These are phyloP conservation scores for Bradypus variegatus DNA, from an alignment of 2,797 vertebrate genomes.

Conservation along the genomic window DNA sequence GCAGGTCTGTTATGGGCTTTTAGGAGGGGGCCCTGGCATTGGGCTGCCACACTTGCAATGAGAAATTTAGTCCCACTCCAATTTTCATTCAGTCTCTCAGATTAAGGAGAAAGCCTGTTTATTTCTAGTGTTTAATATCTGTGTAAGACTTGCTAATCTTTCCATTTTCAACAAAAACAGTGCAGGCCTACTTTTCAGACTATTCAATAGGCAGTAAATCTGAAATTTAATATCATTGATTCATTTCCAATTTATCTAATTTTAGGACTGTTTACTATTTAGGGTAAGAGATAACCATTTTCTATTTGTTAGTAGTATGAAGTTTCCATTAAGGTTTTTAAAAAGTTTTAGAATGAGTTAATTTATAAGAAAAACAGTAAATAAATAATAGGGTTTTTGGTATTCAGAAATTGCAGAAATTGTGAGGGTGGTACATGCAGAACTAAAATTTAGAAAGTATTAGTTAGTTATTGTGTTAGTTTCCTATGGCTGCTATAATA, in stretches of 20 bases:
- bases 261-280: background rate
- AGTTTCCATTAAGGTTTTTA: background rate
- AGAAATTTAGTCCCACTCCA: slow-evolving; percentile 1
- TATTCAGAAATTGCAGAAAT: background rate
- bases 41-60: background rate
- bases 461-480: background rate
- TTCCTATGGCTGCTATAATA: background rate
- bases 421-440: background rate
- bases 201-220: background rate
- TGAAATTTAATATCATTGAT: background rate
- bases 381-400: background rate
- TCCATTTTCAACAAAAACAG: background rate
- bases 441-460: background rate
- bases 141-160: background rate
- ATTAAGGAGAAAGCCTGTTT: slow-evolving; percentile 3
- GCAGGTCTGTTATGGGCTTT: too few relatives aligned
- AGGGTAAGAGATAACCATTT: background rate
- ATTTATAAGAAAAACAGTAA: background rate
- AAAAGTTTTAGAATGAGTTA: background rate
- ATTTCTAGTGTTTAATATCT: slow-evolving; percentile 24
- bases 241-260: background rate
- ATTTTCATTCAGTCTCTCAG: slow-evolving; percentile 10
- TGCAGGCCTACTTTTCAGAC: background rate
- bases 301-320: background rate
- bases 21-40: too few relatives aligned